Percentiles rank a stretch among this genome's conserved stretches.
These are phyloP conservation scores for Formica exsecta DNA, from an alignment of 1,140 invertebrate species.

Conservation along the genomic window DNA sequence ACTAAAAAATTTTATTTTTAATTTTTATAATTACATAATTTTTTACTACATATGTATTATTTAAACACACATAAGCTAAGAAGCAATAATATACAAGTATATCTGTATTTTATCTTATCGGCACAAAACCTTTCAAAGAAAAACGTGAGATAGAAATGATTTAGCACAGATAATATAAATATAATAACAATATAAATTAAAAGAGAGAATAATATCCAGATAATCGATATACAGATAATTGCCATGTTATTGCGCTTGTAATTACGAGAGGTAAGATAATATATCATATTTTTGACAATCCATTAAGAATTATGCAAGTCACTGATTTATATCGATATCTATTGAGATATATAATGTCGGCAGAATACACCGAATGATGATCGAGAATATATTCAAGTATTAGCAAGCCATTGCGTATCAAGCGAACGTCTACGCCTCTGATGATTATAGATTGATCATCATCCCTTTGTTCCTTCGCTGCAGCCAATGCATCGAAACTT, in stretches of 20 bases:
- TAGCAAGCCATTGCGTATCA: conserved; percentile 6
- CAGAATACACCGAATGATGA: conserved; percentile 27
- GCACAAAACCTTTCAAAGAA: neutral
- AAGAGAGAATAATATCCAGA: conserved; percentile 15
- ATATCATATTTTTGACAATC: conserved; percentile 29
- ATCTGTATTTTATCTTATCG: neutral
- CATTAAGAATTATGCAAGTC: conserved; percentile 33
- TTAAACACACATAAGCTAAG: no score
- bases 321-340: conserved; percentile 57
- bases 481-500: conserved; percentile 7
- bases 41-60: no score
- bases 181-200: conserved; percentile 28
- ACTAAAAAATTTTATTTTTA: neutral
- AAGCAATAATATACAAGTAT: neutral
- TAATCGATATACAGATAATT: conserved; percentile 1
- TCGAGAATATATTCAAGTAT: neutral
- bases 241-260: conserved; percentile 16
- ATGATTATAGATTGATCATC: conserved; percentile 36
- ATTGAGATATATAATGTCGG: conserved; percentile 37
- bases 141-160: neutral
- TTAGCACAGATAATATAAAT: neutral
- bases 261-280: neutral
- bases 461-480: conserved; percentile 14
- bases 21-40: neutral
- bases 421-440: conserved; percentile 29